phyloP scores from a whole-genome alignment of 2,797 vertebrate species.

The Gallinago stenura region DNA sequence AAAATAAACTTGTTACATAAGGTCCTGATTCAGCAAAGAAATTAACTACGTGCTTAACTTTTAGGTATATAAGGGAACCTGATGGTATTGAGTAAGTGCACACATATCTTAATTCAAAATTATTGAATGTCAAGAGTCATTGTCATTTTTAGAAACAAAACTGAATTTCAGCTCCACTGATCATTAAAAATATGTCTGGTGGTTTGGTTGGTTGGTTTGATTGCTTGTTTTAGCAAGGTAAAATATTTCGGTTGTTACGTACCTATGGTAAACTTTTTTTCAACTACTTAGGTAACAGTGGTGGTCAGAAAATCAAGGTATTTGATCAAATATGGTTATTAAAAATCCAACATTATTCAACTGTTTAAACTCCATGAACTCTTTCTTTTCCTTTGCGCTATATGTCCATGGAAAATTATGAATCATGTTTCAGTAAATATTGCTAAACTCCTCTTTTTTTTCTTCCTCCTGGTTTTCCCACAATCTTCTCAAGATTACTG shows the following conservation, averaged over 20 bases:
- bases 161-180: background rate
- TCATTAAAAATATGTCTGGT: background rate
- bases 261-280: background rate
- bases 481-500: background rate
- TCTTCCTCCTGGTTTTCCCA: background rate
- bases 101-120: background rate
- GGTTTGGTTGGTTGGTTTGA: background rate
- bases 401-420: background rate
- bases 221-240: background rate
- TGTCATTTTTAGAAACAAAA: background rate
- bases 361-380: background rate
- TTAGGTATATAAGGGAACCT: background rate
- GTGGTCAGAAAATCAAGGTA: fast-evolving
- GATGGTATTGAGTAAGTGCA: background rate
- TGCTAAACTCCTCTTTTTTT: background rate
- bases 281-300: background rate
- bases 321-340: background rate
- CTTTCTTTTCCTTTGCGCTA: background rate
- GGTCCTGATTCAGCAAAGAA: slow-evolving; percentile 23
- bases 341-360: background rate
- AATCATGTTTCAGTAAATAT: background rate
- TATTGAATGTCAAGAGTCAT: background rate
- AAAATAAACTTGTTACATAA: slow-evolving; percentile 55
- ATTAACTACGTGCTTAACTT: background rate
- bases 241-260: background rate